These are phyloP conservation scores for Thunnus thynnus DNA, from an alignment of 2,113 vertebrate genomes.

Conservation along the genomic window DNA sequence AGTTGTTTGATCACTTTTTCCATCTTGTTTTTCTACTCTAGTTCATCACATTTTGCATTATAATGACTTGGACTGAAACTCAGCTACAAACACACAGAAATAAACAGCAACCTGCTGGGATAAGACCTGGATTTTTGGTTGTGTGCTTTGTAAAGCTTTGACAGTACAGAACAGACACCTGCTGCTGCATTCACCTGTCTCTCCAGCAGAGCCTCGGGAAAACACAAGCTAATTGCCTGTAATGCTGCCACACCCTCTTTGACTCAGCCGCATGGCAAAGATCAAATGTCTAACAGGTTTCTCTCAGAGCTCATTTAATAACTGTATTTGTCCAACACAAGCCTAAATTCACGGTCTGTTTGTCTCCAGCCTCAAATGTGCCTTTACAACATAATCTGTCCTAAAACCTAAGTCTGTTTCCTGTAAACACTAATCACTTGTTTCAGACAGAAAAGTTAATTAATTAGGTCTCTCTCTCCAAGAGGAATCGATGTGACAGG, in stretches of 20 bases:
- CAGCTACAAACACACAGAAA: constrained; percentile 19
- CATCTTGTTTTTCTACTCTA: constrained; percentile 24
- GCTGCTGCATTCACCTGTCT: constrained; percentile 55
- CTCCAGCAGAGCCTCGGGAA: constrained; percentile 31
- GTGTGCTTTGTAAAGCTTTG: constrained; percentile 32
- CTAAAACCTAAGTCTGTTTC: neutral
- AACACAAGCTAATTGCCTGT: constrained; percentile 58
- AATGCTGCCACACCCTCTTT: constrained; percentile 45
- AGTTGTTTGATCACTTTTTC: neutral
- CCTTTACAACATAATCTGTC: neutral
- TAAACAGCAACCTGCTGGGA: constrained; percentile 43
- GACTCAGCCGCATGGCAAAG: constrained; percentile 21
- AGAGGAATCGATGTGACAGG: neutral
- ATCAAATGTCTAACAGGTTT: constrained; percentile 61
- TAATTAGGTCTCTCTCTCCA: neutral
- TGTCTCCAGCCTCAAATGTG: neutral
- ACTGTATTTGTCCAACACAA: constrained; percentile 16
- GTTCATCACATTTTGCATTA: constrained; percentile 14
- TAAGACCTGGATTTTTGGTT: constrained; percentile 41
- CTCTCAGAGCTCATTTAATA: constrained; percentile 10
- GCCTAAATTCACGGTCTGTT: neutral
- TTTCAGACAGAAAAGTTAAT: neutral
- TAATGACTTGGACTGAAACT: constrained; percentile 26
- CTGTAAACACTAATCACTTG: neutral
- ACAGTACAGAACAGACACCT: constrained; percentile 46